Percentiles rank a stretch among this genome's conserved stretches.
Conservation (phyloP, 2,888 invertebrate genomes). For the Lampropteryx suffumata region DNA sequence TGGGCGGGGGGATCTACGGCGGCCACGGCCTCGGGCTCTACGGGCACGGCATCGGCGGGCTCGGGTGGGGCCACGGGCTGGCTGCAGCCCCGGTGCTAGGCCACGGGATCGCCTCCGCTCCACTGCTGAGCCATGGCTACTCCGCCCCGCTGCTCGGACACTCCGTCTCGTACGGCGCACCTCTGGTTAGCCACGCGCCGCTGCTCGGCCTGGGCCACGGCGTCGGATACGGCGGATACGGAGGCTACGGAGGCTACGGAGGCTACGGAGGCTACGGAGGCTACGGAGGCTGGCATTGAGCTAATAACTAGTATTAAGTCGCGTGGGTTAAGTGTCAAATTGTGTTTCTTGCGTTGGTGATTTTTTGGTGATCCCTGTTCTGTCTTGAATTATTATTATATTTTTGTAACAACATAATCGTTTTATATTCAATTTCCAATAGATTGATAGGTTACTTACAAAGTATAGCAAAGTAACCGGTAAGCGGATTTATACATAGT, state of each 20-base stretch:
- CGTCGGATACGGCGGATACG: slow-evolving; percentile 22
- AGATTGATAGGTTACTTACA: no score
- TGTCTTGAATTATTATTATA: slow-evolving; percentile 32
- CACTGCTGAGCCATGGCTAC: slow-evolving; percentile 37
- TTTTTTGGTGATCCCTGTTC: slow-evolving; percentile 35
- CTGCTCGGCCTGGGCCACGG: slow-evolving; percentile 41
- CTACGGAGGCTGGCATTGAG: slow-evolving; percentile 54
- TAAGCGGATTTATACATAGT: no score
- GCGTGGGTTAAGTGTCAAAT: slow-evolving; percentile 55
- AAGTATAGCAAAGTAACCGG: no score
- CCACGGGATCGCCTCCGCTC: slow-evolving; percentile 40
- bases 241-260: slow-evolving; percentile 31
- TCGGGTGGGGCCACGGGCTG: slow-evolving; percentile 55
- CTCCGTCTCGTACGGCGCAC: slow-evolving; percentile 26
- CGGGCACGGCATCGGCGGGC: slow-evolving; percentile 50
- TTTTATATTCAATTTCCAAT: neutral
- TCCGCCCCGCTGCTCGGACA: slow-evolving; percentile 37
- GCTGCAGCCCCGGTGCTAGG: no score
- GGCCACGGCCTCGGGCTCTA: slow-evolving; percentile 55
- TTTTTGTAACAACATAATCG: slow-evolving; percentile 13
- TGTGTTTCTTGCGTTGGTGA: slow-evolving; percentile 45
- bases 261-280: neutral
- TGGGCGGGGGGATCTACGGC: slow-evolving; percentile 45
- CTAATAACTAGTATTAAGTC: slow-evolving; percentile 20
- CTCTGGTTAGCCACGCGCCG: no score